phyloP scores from a whole-genome alignment of 2,888 invertebrate genomes.

The Callyntrura guangdongensis region DNA sequence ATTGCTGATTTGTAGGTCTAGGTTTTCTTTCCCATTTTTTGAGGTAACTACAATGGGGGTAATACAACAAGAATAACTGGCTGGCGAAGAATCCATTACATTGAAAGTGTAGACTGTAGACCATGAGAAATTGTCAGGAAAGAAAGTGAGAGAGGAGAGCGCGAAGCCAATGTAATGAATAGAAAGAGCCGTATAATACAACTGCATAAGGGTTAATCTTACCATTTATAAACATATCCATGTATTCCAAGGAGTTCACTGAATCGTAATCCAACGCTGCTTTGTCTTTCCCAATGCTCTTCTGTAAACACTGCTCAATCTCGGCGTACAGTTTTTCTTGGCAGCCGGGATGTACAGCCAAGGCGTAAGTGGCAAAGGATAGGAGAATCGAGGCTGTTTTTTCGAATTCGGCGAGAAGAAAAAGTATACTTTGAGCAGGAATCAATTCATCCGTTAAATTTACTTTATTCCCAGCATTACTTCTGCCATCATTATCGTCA shows the following conservation, averaged over 20 bases:
- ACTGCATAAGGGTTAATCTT: slow-evolving; percentile 25
- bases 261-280: slow-evolving; percentile 70
- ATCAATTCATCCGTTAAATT: slow-evolving; percentile 76
- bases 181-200: not conserved
- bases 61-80: not conserved
- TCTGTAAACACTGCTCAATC: slow-evolving; percentile 39
- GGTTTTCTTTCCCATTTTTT: not conserved
- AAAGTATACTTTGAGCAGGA: slow-evolving; percentile 71
- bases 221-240: slow-evolving; percentile 81
- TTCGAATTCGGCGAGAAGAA: slow-evolving; percentile 69
- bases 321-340: slow-evolving; percentile 75
- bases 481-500: slow-evolving; percentile 56
- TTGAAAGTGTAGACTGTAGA: slow-evolving; percentile 24
- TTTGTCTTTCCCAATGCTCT: slow-evolving; percentile 36
- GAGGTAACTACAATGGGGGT: not conserved
- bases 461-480: slow-evolving; percentile 62
- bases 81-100: slow-evolving; percentile 3
- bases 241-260: slow-evolving; percentile 74
- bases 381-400: slow-evolving; percentile 38
- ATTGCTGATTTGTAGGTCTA: slow-evolving; percentile 39
- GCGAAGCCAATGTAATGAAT: slow-evolving; percentile 29
- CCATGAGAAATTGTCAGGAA: not conserved
- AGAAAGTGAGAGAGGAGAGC: too few species aligned
- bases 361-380: slow-evolving; percentile 54
- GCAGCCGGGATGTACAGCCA: slow-evolving; percentile 72